Evolutionary conservation across 2,888 invertebrate species (phyloP), one percentile per base, ranked within the genome.

Genomic region (Dynastes hyllus): DNA sequence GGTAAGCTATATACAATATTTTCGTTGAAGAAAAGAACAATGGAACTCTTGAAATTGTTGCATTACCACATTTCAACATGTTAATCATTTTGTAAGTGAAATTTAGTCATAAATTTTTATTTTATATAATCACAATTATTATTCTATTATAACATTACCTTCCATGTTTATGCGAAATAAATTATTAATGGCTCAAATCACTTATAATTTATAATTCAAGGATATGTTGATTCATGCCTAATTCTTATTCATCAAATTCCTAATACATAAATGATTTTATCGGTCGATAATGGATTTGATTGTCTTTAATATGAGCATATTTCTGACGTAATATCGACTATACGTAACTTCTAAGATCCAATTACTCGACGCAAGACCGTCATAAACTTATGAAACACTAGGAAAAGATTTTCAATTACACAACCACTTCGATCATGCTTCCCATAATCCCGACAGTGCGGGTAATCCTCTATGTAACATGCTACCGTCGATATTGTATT

Each of bases 361-460:
- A 63, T 63, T 63, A 63, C 63, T 29, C 13, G 32, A 66, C 37
- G 66, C 16, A 63, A 63, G 63, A 8, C 55, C 55, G 22, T 22
- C 22, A 6, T 66, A 40, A 66, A 45, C 37, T 66, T 69, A 50
- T 69, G 27, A 22, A 69, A 69, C 27, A 69, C 50, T 27, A 69
- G 69, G 69, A 69, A 69, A 29, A 69, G 50, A 69, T 69, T 45
- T 45, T 69, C 50, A 22, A 69, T 69, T 69, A 69, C 69, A 22
- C 50, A 69, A 69, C 27, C 27, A 27, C 63, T 22, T 69, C 13
- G 27, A 50, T 55, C 16, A 50, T 51, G 16, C 8, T 69, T 69
- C 69, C 51, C 50, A 69, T 22, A 69, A 69, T 69, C 69, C 66
- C 66, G 40, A 40, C 6, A 16, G 66, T n/a, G 37, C 8, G 37